Conservation (phyloP, 1,140 invertebrate genomes). For the Glomeris maerens region DNA sequence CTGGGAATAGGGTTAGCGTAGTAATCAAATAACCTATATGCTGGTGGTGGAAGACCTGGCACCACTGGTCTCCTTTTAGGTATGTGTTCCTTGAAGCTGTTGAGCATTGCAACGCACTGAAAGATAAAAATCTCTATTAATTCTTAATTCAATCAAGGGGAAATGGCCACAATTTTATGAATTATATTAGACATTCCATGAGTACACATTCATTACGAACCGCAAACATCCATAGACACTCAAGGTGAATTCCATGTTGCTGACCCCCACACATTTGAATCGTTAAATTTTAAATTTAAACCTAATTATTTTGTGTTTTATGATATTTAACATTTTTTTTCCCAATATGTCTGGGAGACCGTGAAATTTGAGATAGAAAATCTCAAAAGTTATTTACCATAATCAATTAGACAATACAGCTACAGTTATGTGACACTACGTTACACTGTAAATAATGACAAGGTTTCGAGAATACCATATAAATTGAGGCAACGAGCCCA, state of each 20-base stretch:
- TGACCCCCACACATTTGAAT: background rate
- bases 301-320: too few species aligned
- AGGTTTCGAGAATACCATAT: background rate
- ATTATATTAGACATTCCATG: background rate
- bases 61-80: slow-evolving; percentile 3
- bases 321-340: too few species aligned
- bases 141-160: background rate
- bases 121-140: background rate
- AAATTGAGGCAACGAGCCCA: background rate
- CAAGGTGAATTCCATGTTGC: background rate
- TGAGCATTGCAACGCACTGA: slow-evolving; percentile 4
- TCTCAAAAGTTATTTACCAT: background rate
- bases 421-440: background rate
- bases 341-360: too few species aligned
- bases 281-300: background rate
- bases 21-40: background rate
- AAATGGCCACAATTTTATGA: background rate
- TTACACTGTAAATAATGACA: background rate
- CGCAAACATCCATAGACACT: too few species aligned
- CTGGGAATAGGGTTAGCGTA: slow-evolving; percentile 8
- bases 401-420: slow-evolving; percentile 1
- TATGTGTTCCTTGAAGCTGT: slow-evolving; percentile 5
- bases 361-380: too few species aligned
- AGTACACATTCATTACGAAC: background rate
- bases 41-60: background rate